A percentile compares a stretch with the other conserved stretches of the same genome.
Evolutionary conservation across 1,140 invertebrate species (phyloP).

Genomic region (Hetaerina americana): DNA sequence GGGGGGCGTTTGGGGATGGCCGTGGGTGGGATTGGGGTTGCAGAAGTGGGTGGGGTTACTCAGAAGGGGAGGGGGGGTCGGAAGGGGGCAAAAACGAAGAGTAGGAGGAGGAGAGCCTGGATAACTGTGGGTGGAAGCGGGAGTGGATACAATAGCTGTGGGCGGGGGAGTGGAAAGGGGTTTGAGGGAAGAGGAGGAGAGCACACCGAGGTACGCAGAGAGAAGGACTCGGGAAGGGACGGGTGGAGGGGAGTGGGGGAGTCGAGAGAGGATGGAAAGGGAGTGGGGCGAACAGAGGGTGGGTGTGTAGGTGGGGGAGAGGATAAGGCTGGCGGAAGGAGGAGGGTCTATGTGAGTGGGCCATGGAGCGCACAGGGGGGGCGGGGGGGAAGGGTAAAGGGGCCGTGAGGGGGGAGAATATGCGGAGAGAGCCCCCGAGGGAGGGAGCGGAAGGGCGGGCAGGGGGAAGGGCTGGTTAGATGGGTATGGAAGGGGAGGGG

Average conservation of each 20-base stretch:
- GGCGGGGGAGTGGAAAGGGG: not conserved
- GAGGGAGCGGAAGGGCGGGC: constrained; percentile 13
- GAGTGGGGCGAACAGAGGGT: constrained; percentile 25
- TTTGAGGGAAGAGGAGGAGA: not conserved
- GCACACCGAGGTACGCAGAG: too few species aligned
- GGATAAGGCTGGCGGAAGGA: too few species aligned
- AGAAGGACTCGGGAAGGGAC: too few species aligned
- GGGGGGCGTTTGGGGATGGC: too few species aligned
- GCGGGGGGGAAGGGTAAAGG: constrained; percentile 10
- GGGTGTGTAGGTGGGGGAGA: constrained; percentile 6
- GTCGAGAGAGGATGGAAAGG: constrained; percentile 5
- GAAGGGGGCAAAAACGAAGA: too few species aligned
- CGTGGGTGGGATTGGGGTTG: too few species aligned
- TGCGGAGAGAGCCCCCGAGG: constrained; percentile 10
- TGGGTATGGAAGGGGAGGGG: constrained; percentile 13
- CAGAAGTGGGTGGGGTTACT: too few species aligned
- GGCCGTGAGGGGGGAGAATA: constrained; percentile 20
- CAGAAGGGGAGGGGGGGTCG: too few species aligned
- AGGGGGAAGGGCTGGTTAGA: constrained; percentile 7
- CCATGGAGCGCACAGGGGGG: constrained; percentile 25
- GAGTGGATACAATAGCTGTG: too few species aligned
- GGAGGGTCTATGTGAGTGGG: constrained; percentile 22
- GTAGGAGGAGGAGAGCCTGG: too few species aligned
- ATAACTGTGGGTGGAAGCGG: too few species aligned
- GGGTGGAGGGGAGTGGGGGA: not conserved